Conservation (phyloP, 2,797 vertebrate species). For the Coregonus sp. region DNA sequence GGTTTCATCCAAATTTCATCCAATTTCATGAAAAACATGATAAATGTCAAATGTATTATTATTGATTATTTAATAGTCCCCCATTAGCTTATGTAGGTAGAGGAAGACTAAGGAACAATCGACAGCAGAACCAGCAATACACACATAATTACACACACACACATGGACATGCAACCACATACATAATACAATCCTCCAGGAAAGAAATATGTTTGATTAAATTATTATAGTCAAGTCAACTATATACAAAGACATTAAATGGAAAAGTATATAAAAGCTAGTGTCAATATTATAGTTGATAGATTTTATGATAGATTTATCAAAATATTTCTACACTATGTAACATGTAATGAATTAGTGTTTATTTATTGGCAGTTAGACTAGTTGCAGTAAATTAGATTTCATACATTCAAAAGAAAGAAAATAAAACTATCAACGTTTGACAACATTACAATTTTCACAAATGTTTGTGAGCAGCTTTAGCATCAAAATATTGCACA, state of each 20-base stretch:
- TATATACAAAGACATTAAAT: no score
- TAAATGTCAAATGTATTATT: background rate
- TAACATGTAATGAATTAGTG: background rate
- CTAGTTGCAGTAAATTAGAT: background rate
- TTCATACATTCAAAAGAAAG: background rate
- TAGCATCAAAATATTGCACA: background rate
- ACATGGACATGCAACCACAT: background rate
- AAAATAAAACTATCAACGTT: background rate
- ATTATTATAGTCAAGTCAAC: background rate
- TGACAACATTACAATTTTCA: background rate
- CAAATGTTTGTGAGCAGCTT: background rate
- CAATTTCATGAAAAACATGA: no score
- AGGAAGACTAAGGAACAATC: background rate
- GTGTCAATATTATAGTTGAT: background rate
- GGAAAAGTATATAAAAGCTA: background rate
- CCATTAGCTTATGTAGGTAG: conserved; percentile 3
- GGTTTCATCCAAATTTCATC: no score
- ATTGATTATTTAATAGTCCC: background rate
- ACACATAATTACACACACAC: background rate
- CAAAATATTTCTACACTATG: background rate
- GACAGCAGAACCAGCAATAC: background rate
- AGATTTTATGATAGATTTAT: background rate
- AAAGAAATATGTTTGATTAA: background rate
- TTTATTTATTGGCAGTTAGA: background rate
- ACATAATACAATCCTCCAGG: background rate